Conservation (phyloP, 2,888 invertebrate genomes). For the Junonia oenone region DNA sequence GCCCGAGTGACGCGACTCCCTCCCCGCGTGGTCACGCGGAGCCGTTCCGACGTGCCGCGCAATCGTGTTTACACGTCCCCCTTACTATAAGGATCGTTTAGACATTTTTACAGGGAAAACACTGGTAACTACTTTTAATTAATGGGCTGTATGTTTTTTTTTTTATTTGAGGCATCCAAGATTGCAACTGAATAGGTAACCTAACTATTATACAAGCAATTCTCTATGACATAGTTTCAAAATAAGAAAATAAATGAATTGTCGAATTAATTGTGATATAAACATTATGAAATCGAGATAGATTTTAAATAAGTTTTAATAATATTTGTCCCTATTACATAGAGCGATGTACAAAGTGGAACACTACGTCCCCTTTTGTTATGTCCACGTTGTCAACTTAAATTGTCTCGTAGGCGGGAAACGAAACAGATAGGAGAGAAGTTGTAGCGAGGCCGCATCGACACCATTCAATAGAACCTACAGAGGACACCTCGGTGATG, state of each 20-base stretch:
- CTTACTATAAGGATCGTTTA: conserved; percentile 55
- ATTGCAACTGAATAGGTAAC: background rate
- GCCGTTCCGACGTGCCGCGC: conserved; percentile 35
- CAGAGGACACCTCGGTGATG: background rate
- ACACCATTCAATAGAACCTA: conserved; percentile 56
- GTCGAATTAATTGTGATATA: too few relatives aligned
- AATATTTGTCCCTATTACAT: conserved; percentile 46
- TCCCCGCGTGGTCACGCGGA: conserved; percentile 29
- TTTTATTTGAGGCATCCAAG: background rate
- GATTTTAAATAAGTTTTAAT: conserved; percentile 37
- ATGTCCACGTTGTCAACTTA: conserved; percentile 71
- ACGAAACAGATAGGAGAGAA: conserved; percentile 74
- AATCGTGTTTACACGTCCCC: conserved; percentile 67
- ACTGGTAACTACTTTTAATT: background rate
- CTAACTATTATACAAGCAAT: too few relatives aligned
- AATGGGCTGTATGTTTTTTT: background rate
- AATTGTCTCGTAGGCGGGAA: conserved; percentile 74
- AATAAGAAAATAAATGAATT: too few relatives aligned
- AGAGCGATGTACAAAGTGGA: conserved; percentile 54
- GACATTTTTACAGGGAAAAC: conserved; percentile 41
- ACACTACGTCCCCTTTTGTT: conserved; percentile 63
- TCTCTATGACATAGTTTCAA: too few relatives aligned
- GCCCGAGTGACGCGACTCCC: conserved; percentile 64
- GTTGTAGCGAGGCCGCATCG: conserved; percentile 66
- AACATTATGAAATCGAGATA: too few relatives aligned